These are phyloP conservation scores for Pammene aurita DNA, from an alignment of 2,888 invertebrate genomes.

Conservation along the genomic window DNA sequence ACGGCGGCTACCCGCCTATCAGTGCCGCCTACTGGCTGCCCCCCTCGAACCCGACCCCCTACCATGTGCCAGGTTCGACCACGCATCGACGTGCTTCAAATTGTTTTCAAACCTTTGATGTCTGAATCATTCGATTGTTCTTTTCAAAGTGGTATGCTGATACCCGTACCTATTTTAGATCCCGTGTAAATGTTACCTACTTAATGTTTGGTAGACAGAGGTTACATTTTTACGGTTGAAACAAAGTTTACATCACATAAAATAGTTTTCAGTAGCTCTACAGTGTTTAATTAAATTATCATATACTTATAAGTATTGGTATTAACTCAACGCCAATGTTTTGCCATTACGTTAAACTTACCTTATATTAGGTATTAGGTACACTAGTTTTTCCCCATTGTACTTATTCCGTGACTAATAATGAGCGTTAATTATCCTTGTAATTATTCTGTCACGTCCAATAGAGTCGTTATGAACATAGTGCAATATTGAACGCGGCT, in stretches of 20 bases:
- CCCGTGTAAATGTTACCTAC: conserved; percentile 5
- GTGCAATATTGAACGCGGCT: conserved; percentile 39
- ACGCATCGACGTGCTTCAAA: conserved; percentile 34
- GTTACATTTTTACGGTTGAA: conserved; percentile 15
- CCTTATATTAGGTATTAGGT: too few species aligned
- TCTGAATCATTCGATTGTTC: conserved; percentile 42
- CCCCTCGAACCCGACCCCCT: conserved; percentile 90
- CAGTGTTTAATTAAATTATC: too few species aligned
- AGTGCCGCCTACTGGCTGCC: conserved; percentile 93
- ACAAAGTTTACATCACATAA: background rate
- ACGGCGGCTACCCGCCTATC: conserved; percentile 88
- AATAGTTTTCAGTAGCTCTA: background rate
- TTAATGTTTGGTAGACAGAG: background rate
- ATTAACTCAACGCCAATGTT: background rate
- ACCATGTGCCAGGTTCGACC: conserved; percentile 91
- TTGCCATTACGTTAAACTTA: conserved; percentile 8
- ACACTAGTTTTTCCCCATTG: conserved; percentile 27
- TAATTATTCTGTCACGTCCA: conserved; percentile 39
- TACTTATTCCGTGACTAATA: conserved; percentile 40
- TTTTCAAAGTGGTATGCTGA: conserved; percentile 35
- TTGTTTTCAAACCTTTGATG: conserved; percentile 39
- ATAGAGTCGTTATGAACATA: conserved; percentile 26
- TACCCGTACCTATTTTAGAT: conserved; percentile 35
- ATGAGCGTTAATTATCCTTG: conserved; percentile 43
- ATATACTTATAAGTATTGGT: background rate